Conservation (phyloP, 2,797 vertebrate genomes). For the Paramormyrops hopkinsi region DNA sequence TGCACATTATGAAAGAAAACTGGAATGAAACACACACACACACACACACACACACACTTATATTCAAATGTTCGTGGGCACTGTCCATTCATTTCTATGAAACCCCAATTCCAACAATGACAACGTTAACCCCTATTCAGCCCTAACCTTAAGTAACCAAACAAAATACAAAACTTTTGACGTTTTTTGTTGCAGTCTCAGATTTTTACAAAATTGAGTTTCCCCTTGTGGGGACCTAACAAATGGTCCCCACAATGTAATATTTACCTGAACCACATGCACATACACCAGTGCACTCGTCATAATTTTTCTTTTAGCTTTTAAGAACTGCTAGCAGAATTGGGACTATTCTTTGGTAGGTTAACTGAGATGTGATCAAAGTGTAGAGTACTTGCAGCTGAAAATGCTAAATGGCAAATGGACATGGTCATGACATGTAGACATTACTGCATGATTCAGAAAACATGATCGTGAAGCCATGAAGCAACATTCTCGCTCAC, state of each 20-base stretch:
- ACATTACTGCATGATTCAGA: not conserved
- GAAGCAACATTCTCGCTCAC: constrained; percentile 47
- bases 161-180: not conserved
- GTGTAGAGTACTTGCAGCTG: not conserved
- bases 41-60: not conserved
- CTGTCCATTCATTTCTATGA: not conserved
- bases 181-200: not conserved
- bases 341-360: not conserved
- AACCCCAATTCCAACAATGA: not conserved
- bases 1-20: not conserved
- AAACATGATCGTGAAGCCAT: not conserved
- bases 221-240: not conserved
- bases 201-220: not conserved
- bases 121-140: not conserved
- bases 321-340: not conserved
- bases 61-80: not conserved
- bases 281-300: not conserved
- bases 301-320: not conserved
- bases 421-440: not conserved
- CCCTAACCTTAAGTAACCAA: not conserved
- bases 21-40: not conserved
- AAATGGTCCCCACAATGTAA: not conserved
- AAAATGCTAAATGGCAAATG: not conserved
- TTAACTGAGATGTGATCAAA: not conserved
- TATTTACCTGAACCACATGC: not conserved